Evolutionary conservation across 2,113 vertebrate genomes (phyloP), one percentile per base, ranked within the genome.

Genomic region (Bombycilla garrulus): DNA sequence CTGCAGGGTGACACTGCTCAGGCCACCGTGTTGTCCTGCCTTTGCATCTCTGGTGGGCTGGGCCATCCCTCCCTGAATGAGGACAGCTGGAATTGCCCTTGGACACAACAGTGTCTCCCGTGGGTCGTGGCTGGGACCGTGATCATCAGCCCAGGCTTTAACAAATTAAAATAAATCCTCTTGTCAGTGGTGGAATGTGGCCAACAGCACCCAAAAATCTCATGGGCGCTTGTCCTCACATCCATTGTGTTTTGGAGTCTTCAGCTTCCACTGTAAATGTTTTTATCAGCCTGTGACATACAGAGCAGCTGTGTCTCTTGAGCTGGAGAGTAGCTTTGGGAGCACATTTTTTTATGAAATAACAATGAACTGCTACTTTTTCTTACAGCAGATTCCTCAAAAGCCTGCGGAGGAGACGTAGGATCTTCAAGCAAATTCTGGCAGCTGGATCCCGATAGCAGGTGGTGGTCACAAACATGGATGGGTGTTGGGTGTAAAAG

Each of bases 391-490:
- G 89, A 78, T 86, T 88, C 96, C 88, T 95, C 95, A 94, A 90
- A 95, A 95, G 92, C 79, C 95, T 93, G 74, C 10, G 36, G 91
- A 92, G 85, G 93, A 96, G 96, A 94, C 65, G 58, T 92, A 78
- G 78, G 80, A 76, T 90, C 91, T 95, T 84, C 88, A 96, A 92
- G 95, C 91, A 95, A 50, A 67, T 57, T 84, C 54, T 89, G 96
- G 86, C 84, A 88, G 92, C 86, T 89, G 64, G 95, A 95, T 97
- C 92, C 78, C 89, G 33, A 66, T 92, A 97, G 73, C 94, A 98
- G 97, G 97, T 98, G 73, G 85, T 33, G 42, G 26, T 35, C 62
- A 6, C 31, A 18, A 56, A 69, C n/a, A 1, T 1, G 12, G 36
- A 19, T 21, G 48, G 50, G 22, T 57, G 36, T 33, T 57, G 62